phyloP scores from a whole-genome alignment of 2,797 vertebrate species.

The Poliocrania exsul region DNA sequence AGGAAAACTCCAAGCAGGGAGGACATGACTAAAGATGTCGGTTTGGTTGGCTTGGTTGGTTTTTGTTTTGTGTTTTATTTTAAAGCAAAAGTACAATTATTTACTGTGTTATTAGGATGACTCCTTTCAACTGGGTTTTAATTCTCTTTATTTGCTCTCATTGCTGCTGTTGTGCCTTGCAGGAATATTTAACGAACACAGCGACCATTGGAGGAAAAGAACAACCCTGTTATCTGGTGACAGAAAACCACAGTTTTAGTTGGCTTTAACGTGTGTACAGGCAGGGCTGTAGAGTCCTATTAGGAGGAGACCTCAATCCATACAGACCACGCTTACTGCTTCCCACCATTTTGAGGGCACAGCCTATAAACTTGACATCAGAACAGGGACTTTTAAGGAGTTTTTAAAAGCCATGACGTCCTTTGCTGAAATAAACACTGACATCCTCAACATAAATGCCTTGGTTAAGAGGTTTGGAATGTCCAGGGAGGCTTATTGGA shows the following conservation, averaged over 20 bases:
- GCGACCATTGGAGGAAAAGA: conserved; percentile 75
- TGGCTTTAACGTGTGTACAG: conserved; percentile 68
- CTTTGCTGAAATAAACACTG: conserved; percentile 89
- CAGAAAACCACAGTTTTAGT: conserved; percentile 73
- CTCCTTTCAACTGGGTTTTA: conserved; percentile 74
- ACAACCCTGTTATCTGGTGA: conserved; percentile 77
- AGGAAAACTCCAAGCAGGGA: conserved; percentile 75
- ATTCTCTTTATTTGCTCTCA: conserved; percentile 78
- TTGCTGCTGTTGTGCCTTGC: conserved; percentile 75
- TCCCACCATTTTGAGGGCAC: conserved; percentile 81
- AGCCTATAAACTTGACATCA: conserved; percentile 81
- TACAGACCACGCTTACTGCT: conserved; percentile 74
- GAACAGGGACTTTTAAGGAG: conserved; percentile 80
- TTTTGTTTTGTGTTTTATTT: conserved; percentile 70
- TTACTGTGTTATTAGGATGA: conserved; percentile 72
- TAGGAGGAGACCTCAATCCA: conserved; percentile 78
- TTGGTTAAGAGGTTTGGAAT: conserved; percentile 87
- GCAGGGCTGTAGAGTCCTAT: conserved; percentile 76
- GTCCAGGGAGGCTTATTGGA: conserved; percentile 87
- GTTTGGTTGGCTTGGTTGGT: conserved; percentile 61
- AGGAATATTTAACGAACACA: conserved; percentile 75
- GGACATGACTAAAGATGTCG: conserved; percentile 72
- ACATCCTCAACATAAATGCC: conserved; percentile 88
- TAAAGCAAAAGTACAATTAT: conserved; percentile 77
- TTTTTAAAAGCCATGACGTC: conserved; percentile 87